phyloP scores from a whole-genome alignment of 1,140 invertebrate species.

The Ladona fulva region DNA sequence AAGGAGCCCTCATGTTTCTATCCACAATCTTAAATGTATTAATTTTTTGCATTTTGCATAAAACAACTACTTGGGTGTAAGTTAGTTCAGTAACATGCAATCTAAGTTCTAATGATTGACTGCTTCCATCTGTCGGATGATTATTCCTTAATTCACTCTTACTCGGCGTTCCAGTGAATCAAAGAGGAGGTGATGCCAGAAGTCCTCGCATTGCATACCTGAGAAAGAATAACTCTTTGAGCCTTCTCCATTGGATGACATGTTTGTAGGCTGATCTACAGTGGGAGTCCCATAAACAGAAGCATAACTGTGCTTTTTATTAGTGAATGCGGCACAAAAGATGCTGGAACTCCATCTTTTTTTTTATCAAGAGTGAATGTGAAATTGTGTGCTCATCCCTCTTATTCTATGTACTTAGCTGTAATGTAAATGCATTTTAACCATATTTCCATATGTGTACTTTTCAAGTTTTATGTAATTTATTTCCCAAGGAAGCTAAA shows the following conservation, averaged over 20 bases:
- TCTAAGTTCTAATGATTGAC: too few species aligned
- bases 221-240: not conserved
- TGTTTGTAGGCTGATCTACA: not conserved
- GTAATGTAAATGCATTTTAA: conserved; percentile 4
- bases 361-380: not conserved
- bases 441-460: not conserved
- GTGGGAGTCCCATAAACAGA: not conserved
- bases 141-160: conserved; percentile 38
- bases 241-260: not conserved
- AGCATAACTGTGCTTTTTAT: not conserved
- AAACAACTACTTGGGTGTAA: too few species aligned
- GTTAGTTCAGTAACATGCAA: too few species aligned
- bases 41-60: too few species aligned
- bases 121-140: not conserved
- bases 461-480: not conserved
- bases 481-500: conserved; percentile 1
- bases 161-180: conserved; percentile 46
- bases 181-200: conserved; percentile 45
- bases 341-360: not conserved
- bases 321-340: not conserved
- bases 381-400: not conserved
- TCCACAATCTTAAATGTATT: too few species aligned
- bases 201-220: conserved; percentile 23
- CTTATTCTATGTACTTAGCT: not conserved
- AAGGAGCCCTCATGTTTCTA: too few species aligned